Evolutionary conservation across 23 tunicate genomes (phyloP).

Genomic region (Botrylloides violaceus): DNA sequence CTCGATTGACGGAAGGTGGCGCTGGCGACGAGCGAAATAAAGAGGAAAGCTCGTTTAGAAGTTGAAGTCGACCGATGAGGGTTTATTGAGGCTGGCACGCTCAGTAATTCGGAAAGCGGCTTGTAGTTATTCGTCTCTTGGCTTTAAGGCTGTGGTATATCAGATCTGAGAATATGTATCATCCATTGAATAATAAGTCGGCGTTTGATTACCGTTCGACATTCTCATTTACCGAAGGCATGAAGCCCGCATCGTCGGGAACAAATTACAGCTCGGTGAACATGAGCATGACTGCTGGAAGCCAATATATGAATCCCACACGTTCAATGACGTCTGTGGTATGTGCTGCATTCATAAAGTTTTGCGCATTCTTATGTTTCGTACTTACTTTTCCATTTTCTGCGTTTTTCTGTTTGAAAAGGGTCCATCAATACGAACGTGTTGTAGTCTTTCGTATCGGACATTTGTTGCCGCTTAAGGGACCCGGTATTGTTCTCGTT

Average conservation of each 20-base stretch:
- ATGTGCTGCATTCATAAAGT: conserved; percentile 27
- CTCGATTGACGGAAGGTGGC: no score
- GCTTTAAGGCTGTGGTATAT: no score
- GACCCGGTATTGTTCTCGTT: conserved; percentile 80
- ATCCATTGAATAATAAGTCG: neutral
- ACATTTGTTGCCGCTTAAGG: conserved; percentile 49
- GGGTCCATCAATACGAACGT: conserved; percentile 65
- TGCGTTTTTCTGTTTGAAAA: conserved; percentile 43
- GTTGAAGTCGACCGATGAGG: no score
- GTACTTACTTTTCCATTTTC: conserved; percentile 64
- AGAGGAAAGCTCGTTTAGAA: no score
- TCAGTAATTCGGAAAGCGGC: no score
- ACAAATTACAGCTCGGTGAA: conserved; percentile 1
- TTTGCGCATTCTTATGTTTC: conserved; percentile 29
- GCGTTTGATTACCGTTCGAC: conserved; percentile 29
- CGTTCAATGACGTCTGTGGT: neutral
- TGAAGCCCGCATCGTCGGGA: conserved; percentile 5
- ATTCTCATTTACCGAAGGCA: conserved; percentile 6
- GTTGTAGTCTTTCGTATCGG: conserved; percentile 71
- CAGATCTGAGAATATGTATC: conserved; percentile 5
- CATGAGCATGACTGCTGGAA: neutral
- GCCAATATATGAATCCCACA: conserved; percentile 20
- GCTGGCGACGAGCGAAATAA: no score
- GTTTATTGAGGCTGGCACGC: no score
- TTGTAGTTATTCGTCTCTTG: no score